These are phyloP conservation scores for Pseudobourletiella spinata DNA, from an alignment of 1,140 invertebrate species.

Conservation along the genomic window DNA sequence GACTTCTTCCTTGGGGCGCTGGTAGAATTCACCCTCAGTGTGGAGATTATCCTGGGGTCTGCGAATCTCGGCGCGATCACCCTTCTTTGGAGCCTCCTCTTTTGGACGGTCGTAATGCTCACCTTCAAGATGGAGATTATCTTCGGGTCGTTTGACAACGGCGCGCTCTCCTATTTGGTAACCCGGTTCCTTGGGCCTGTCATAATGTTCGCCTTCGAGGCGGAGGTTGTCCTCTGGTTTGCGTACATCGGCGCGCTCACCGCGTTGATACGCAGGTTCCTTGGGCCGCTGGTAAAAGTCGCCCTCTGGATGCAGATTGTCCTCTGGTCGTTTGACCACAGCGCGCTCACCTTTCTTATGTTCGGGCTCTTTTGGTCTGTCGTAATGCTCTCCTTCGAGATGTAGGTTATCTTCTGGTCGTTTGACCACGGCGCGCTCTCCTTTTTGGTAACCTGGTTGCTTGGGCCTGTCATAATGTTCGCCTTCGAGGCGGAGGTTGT, in stretches of 20 bases:
- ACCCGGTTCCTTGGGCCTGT: slow-evolving; percentile 36
- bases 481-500: slow-evolving; percentile 53
- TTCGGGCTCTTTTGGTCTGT: slow-evolving; percentile 17
- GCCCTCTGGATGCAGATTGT: slow-evolving; percentile 39
- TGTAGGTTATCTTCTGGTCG: slow-evolving; percentile 37
- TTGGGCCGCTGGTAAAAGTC: slow-evolving; percentile 42
- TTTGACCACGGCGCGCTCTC: slow-evolving; percentile 42
- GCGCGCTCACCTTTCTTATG: slow-evolving; percentile 43
- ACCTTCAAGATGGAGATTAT: slow-evolving; percentile 40
- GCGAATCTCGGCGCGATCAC: slow-evolving; percentile 38
- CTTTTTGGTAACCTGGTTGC: slow-evolving; percentile 21
- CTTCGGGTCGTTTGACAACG: slow-evolving; percentile 46
- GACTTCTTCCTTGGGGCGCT: slow-evolving; percentile 17
- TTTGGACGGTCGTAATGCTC: slow-evolving; percentile 10
- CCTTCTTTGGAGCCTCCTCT: slow-evolving; percentile 14
- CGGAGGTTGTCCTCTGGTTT: slow-evolving; percentile 48
- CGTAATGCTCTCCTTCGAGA: slow-evolving; percentile 37
- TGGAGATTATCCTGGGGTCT: slow-evolving; percentile 49
- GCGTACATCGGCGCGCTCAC: slow-evolving; percentile 43
- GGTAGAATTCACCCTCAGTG: slow-evolving; percentile 19
- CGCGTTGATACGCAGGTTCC: slow-evolving; percentile 26
- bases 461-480: slow-evolving; percentile 16
- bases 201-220: slow-evolving; percentile 36
- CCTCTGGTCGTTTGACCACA: slow-evolving; percentile 43
- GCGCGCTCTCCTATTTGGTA: slow-evolving; percentile 46